A percentile compares a stretch with the other conserved stretches of the same genome.
Evolutionary conservation across 2,888 invertebrate genomes (phyloP).

Genomic region (Heliconius cydno): DNA sequence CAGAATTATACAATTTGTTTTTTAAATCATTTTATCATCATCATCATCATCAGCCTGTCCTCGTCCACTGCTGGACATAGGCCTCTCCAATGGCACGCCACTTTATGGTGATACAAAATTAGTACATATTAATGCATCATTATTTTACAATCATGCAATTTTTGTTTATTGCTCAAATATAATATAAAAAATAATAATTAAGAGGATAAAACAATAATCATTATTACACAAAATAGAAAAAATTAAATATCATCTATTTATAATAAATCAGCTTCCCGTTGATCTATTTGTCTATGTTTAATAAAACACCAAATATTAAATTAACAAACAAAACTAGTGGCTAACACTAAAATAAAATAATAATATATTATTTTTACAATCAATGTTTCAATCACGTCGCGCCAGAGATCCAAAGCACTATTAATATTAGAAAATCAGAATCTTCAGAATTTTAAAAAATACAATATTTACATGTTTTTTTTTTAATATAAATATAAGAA

Average conservation of each 20-base stretch:
- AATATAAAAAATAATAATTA: not conserved
- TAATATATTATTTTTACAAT: conserved; percentile 47
- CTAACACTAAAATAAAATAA: conserved; percentile 43
- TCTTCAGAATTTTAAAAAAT: conserved; percentile 63
- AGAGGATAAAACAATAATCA: not conserved
- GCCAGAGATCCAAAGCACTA: conserved; percentile 3
- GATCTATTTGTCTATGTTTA: not conserved
- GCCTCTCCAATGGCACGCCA: no score
- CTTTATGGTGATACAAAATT: not conserved
- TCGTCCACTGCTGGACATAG: no score
- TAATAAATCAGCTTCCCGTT: no score
- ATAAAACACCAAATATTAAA: conserved; percentile 1
- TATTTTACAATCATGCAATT: not conserved
- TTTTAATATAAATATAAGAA: not conserved
- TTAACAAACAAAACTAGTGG: conserved; percentile 7
- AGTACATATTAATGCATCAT: not conserved
- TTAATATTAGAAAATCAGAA: conserved; percentile 50
- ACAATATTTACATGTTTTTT: conserved; percentile 66
- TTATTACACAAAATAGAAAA: not conserved
- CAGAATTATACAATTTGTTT: no score
- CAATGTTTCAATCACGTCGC: not conserved
- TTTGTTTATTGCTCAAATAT: not conserved
- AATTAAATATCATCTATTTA: not conserved
- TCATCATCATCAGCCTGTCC: no score
- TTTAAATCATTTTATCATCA: no score